These are phyloP conservation scores for Lepus americanus DNA, from an alignment of 2,113 vertebrate species.

Conservation along the genomic window DNA sequence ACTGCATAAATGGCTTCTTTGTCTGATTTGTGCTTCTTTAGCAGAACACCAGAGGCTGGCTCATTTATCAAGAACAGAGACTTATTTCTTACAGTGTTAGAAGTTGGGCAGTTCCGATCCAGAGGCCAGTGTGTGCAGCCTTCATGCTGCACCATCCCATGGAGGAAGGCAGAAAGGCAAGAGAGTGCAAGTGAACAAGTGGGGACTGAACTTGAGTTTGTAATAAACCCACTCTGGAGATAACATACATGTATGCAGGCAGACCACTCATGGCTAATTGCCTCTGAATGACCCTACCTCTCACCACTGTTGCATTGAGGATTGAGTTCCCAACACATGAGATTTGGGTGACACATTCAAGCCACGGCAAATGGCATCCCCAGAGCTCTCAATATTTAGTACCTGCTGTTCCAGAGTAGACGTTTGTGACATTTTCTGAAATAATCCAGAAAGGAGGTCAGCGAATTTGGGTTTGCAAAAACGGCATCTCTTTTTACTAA, in stretches of 20 bases:
- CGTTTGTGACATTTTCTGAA: not conserved
- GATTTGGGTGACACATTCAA: not conserved
- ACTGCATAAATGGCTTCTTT: not conserved
- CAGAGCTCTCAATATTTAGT: not conserved
- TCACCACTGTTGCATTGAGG: not conserved
- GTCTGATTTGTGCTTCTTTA: not conserved
- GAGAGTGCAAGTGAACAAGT: not conserved
- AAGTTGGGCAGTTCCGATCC: not conserved
- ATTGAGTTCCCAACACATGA: not conserved
- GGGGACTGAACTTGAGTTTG: not conserved
- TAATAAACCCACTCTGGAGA: too few species aligned
- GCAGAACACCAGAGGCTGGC: not conserved
- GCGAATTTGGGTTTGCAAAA: not conserved
- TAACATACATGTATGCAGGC: not conserved
- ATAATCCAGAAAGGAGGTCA: not conserved
- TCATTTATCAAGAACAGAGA: not conserved
- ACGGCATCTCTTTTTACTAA: not conserved
- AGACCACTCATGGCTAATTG: too few species aligned
- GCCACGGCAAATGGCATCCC: not conserved
- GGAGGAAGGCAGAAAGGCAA: not conserved
- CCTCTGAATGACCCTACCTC: not conserved
- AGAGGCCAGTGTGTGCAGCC: too few species aligned
- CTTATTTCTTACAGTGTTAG: not conserved
- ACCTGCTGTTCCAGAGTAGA: not conserved
- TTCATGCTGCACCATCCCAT: not conserved